A percentile compares a stretch with the other conserved stretches of the same genome.
phyloP scores from a whole-genome alignment of 1,140 invertebrate species.

The Fopius arisanus region DNA sequence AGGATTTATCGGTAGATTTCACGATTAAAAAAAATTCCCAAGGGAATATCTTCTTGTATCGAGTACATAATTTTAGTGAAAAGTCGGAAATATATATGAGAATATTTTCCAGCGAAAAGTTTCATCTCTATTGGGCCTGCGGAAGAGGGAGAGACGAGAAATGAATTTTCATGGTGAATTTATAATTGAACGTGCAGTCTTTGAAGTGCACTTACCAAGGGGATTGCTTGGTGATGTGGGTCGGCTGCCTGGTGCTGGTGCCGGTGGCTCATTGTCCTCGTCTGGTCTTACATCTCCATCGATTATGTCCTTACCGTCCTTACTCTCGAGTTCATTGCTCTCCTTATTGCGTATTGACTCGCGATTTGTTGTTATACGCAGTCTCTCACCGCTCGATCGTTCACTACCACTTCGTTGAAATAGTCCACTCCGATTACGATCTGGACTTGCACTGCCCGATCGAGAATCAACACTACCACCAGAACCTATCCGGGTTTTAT shows the following conservation, averaged over 20 bases:
- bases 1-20: too few species aligned
- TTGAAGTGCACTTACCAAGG: constrained; percentile 46
- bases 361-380: constrained; percentile 56
- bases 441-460: constrained; percentile 59
- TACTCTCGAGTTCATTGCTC: constrained; percentile 47
- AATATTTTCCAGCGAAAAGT: not conserved
- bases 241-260: constrained; percentile 60
- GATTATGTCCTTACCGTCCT: constrained; percentile 53
- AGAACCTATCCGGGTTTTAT: constrained; percentile 58
- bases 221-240: constrained; percentile 58
- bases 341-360: constrained; percentile 53
- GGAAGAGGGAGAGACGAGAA: not conserved
- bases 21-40: too few species aligned
- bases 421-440: constrained; percentile 45
- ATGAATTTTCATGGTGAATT: constrained; percentile 1
- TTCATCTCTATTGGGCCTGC: not conserved
- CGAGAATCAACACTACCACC: constrained; percentile 60
- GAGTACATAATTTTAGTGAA: too few species aligned
- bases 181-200: constrained; percentile 18
- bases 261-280: constrained; percentile 63
- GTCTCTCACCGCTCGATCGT: constrained; percentile 52
- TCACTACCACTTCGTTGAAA: constrained; percentile 53
- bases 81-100: too few species aligned
- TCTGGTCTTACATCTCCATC: constrained; percentile 56
- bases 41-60: too few species aligned